Evolutionary conservation across 1,140 invertebrate species (phyloP).

Genomic region (Heliconius eleuchia): DNA sequence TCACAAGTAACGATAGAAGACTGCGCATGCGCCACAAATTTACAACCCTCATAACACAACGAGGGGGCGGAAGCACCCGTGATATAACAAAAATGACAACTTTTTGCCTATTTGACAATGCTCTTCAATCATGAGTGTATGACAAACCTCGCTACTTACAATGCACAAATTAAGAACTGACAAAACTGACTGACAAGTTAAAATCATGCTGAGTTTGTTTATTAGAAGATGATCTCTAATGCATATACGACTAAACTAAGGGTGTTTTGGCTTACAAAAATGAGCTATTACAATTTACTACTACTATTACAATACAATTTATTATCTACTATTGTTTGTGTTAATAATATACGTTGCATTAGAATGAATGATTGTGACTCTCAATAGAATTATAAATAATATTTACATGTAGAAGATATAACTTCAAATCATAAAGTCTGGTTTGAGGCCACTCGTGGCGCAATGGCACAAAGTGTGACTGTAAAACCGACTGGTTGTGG

Average conservation of each 20-base stretch:
- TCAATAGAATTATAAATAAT: too few species aligned
- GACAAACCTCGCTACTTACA: slow-evolving; percentile 52
- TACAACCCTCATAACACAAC: slow-evolving; percentile 45
- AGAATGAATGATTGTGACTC: too few species aligned
- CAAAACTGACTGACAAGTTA: slow-evolving; percentile 63
- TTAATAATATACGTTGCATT: not conserved
- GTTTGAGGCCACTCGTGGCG: too few species aligned
- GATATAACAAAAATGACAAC: slow-evolving; percentile 53
- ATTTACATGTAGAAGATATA: too few species aligned
- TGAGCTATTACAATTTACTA: not conserved
- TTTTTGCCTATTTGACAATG: slow-evolving; percentile 68
- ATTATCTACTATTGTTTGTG: not conserved
- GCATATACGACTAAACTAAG: slow-evolving; percentile 47
- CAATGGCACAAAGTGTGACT: too few species aligned
- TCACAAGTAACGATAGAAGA: not conserved
- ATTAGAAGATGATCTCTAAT: slow-evolving; percentile 52
- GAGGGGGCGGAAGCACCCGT: slow-evolving; percentile 66
- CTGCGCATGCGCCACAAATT: slow-evolving; percentile 47
- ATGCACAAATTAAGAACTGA: slow-evolving; percentile 62
- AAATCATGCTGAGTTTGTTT: slow-evolving; percentile 64
- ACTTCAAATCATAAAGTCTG: too few species aligned
- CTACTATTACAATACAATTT: too few species aligned
- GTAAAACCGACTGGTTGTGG: too few species aligned
- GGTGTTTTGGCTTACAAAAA: slow-evolving; percentile 35
- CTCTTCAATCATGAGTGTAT: slow-evolving; percentile 53